These are phyloP conservation scores for Montipora capricornis DNA, from an alignment of 64 coral and sea anemone genomes.

Conservation along the genomic window DNA sequence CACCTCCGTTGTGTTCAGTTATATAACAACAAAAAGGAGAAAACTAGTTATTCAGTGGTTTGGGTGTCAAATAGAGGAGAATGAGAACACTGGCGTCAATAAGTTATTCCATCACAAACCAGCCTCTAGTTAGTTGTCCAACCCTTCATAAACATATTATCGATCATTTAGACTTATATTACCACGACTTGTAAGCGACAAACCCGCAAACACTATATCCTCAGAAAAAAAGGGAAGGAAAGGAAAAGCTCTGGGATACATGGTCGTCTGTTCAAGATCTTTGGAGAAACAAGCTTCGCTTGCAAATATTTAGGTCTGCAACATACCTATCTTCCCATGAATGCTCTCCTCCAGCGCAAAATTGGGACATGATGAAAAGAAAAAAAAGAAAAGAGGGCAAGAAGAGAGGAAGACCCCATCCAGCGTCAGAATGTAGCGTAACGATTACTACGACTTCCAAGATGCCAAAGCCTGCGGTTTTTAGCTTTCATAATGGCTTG, in stretches of 20 bases:
- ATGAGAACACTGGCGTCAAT: too few species aligned
- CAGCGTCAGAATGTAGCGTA: neutral
- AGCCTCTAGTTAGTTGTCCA: too few species aligned
- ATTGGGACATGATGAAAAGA: neutral
- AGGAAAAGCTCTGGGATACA: neutral
- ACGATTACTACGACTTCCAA: neutral
- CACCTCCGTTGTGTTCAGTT: slow-evolving; percentile 3
- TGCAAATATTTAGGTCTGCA: too few species aligned
- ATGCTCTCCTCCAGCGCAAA: neutral
- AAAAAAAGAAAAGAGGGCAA: neutral
- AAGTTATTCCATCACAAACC: too few species aligned
- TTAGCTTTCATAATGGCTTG: neutral
- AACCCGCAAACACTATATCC: neutral
- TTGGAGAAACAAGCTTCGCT: too few species aligned
- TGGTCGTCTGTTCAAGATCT: too few species aligned
- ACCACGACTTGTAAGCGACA: neutral
- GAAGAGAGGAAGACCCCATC: neutral
- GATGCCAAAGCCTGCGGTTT: neutral
- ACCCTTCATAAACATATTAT: neutral
- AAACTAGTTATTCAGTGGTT: too few species aligned
- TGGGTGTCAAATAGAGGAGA: too few species aligned
- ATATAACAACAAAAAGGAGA: neutral
- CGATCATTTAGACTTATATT: neutral
- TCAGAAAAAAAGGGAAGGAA: neutral
- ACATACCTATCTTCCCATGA: slow-evolving; percentile 30